phyloP scores from a whole-genome alignment of 2,797 vertebrate species.

The Tarsius wallacei region DNA sequence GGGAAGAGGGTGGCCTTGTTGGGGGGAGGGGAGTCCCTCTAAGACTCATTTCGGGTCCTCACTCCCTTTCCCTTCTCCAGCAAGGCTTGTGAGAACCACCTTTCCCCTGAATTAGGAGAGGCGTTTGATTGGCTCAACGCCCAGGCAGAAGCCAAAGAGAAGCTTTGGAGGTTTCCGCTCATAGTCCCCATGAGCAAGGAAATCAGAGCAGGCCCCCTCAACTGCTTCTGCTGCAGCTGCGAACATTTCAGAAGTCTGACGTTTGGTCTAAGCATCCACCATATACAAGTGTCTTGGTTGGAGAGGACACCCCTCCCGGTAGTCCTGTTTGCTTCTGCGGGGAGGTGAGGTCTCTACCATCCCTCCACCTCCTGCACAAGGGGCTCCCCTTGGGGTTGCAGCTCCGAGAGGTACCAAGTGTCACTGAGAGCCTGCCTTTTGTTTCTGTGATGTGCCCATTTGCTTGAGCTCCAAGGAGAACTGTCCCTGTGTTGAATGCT shows the following conservation, averaged over 20 bases:
- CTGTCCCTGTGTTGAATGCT: background rate
- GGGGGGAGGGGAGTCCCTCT: background rate
- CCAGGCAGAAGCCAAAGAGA: background rate
- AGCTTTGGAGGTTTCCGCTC: background rate
- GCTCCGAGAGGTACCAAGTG: background rate
- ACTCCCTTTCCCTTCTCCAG: background rate
- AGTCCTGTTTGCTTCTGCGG: background rate
- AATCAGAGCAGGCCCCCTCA: background rate
- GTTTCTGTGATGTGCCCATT: background rate
- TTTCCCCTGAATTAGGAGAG: conserved; percentile 11
- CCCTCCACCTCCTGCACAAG: background rate
- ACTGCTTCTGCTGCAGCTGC: background rate
- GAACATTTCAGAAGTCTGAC: background rate
- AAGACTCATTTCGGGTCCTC: background rate
- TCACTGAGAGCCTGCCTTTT: background rate
- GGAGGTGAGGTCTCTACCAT: background rate
- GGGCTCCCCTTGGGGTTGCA: background rate
- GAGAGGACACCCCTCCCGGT: background rate
- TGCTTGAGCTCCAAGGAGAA: background rate
- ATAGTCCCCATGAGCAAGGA: background rate
- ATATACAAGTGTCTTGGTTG: background rate
- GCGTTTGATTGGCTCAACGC: background rate
- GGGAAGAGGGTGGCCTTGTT: background rate
- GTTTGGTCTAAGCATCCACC: background rate
- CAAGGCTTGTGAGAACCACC: background rate